Evolutionary conservation across 2,113 vertebrate species (phyloP).

Genomic region (Marcusenius ussheri): DNA sequence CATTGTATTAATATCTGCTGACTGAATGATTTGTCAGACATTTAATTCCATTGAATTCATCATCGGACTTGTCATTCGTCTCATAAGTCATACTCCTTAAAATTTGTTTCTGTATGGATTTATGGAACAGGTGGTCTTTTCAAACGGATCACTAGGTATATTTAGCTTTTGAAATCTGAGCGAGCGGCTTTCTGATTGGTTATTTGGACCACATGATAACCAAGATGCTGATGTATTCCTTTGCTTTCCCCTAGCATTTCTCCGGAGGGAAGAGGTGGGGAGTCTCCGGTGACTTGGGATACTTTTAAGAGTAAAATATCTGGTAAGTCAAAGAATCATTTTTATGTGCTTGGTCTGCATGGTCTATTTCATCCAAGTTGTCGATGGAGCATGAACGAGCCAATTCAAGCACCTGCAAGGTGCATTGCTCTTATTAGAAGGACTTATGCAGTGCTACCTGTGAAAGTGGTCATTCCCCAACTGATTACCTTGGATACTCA

Average conservation of each 20-base stretch:
- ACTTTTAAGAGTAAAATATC: slow-evolving; percentile 66
- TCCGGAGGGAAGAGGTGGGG: slow-evolving; percentile 90
- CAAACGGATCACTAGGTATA: slow-evolving; percentile 81
- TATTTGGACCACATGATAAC: slow-evolving; percentile 68
- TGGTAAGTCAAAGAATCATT: slow-evolving; percentile 70
- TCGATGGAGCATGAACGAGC: not conserved
- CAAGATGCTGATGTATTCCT: slow-evolving; percentile 56
- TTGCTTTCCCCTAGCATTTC: slow-evolving; percentile 77
- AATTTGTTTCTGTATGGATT: slow-evolving; percentile 64
- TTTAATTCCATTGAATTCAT: not conserved
- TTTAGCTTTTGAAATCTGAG: slow-evolving; percentile 96
- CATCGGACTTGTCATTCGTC: not conserved
- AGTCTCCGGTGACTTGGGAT: slow-evolving; percentile 84
- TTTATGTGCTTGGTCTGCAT: slow-evolving; percentile 12
- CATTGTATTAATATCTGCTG: not conserved
- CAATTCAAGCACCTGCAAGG: not conserved
- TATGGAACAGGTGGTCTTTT: slow-evolving; percentile 86
- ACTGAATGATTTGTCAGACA: not conserved
- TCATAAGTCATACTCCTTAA: slow-evolving; percentile 45
- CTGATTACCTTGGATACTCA: not conserved
- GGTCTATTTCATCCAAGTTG: not conserved
- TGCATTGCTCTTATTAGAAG: not conserved
- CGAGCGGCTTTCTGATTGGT: slow-evolving; percentile 69
- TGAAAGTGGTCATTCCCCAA: not conserved
- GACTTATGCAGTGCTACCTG: not conserved